Base-by-base conservation (phyloP, 2,797 vertebrate species). In the Acanthopagrus latus region DNA sequence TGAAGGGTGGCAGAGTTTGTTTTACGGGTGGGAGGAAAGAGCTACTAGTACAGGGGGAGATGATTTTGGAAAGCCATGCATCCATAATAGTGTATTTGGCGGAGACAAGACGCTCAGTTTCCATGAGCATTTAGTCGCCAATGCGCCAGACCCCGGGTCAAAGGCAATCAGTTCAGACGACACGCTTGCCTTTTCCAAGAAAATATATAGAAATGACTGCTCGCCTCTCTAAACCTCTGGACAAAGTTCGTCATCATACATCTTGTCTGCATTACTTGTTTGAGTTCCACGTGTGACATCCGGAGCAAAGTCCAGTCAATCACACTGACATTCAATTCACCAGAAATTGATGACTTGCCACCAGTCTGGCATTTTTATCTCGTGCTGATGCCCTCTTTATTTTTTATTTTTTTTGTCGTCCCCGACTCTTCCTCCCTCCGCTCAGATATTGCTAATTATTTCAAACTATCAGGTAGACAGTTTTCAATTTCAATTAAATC, bases 361-460 rank as follows among this genome's bases (percentile, higher is more conserved):
- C 77, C 56, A 69, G 64, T 81, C 81, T 77, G 71, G 68, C 62
- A 46, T 90, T 87, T 90, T 90, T 88, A 92, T 90, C 88, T 83
- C 51, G 33, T 81, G 74, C 88, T 87, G 86, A 85, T 86, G 87
- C 86, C 85, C 82, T 90, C 90, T 88, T 91, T 93, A 91, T 93
- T 94, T 93, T 27, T 27, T 27, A n/a, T n/a, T n/a, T n/a, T n/a
- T 25, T 93, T 84, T 82, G 79, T 90, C 88, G 87, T 91, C 87
- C 81, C 79, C 18, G 81, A 84, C 89, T 89, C 85, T 79, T 88
- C 81, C 86, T 76, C 89, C 84, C 87, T 73, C 80, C 75, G 29
- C 86, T 86, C 85, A 89, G 90, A 94, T 94, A 94, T 92, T 93
- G 87, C 94, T 96, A 95, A 96, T 96, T 95, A 95, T 95, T 94